Base-by-base conservation (phyloP, 2,797 vertebrate genomes). In the Lycodopsis pacificus region DNA sequence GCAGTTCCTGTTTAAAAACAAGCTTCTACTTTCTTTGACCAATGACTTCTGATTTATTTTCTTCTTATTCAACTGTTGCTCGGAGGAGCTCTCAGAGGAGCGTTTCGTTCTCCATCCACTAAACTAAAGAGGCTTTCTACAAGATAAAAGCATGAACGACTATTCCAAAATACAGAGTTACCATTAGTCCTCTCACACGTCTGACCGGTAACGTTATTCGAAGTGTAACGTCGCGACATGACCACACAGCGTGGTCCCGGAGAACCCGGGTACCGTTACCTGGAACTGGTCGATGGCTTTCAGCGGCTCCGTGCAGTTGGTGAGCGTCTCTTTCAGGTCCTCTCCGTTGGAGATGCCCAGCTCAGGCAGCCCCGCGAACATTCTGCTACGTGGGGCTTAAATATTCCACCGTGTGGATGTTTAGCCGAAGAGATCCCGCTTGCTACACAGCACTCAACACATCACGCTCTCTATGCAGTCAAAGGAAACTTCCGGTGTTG, bases 211-310 rank as follows among this genome's bases (percentile, higher is more conserved):
- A 13, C 40, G 14, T 44, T 15, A 44, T 15, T 44, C 14, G 17
- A 8, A 9, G n/a, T 49, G 19, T 9, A 49, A 20, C 19, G 46
- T 48, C 20, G 1, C 44, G 7, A 9, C 19, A 48, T 20, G 44
- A 48, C 3, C 19, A 20, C 46, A 8, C 17, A 3, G 12, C 48
- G 20, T n/a, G 49, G 49, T 22, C n/a, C 11, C 1, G 9, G 48
- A 19, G 44, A 2, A 7, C 6, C 44, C 15, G 2, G 44, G 19
- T 3, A 19, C 4, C 27, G n/a, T 32, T 86, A 98, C 98, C 97
- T 99, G 98, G 81, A 99, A 99, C 93, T 99, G 98, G 65, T 99
- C 98, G 80, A 99, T 99, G 81, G 98, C 97, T 93, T 99, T 99
- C 58, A 99, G 95, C 15, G 98, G 98, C 79, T 99, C 98, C 0